Evolutionary conservation across 2,797 vertebrate species (phyloP).

Genomic region (Intellagama lesueurii): DNA sequence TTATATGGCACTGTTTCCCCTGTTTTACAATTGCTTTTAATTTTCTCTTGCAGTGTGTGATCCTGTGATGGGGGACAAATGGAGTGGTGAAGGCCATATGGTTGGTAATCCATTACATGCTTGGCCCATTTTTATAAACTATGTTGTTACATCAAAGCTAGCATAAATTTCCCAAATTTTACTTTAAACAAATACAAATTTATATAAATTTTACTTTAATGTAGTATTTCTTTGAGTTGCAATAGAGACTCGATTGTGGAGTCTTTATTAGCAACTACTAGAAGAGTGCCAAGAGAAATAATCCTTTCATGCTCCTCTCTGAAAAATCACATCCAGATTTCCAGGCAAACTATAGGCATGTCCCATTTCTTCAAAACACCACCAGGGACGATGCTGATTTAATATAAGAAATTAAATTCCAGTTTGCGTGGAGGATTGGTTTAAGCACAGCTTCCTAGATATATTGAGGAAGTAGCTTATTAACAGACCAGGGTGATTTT

Average conservation of each 20-base stretch:
- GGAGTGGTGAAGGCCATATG: conserved; percentile 91
- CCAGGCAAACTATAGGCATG: not conserved
- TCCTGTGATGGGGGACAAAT: conserved; percentile 94
- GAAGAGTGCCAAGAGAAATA: not conserved
- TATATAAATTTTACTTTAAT: not conserved
- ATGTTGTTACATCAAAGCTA: conserved; percentile 8
- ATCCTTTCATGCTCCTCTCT: not conserved
- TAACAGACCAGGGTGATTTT: not conserved
- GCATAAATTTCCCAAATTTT: not conserved
- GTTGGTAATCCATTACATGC: conserved; percentile 73
- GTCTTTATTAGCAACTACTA: not conserved
- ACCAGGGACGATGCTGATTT: not conserved
- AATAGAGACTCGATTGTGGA: not conserved
- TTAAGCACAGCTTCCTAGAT: not conserved
- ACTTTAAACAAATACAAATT: not conserved
- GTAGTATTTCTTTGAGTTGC: conserved; percentile 17
- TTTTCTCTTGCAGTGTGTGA: conserved; percentile 89
- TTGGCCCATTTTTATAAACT: conserved; percentile 21
- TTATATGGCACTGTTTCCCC: not conserved
- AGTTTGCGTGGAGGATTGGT: not conserved
- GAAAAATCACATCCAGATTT: not conserved
- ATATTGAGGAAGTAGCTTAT: not conserved
- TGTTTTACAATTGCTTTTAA: conserved; percentile 41
- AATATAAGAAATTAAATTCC: not conserved
- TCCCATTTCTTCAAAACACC: not conserved